Evolutionary conservation across 2,888 invertebrate species (phyloP).

Genomic region (Drepana falcataria): DNA sequence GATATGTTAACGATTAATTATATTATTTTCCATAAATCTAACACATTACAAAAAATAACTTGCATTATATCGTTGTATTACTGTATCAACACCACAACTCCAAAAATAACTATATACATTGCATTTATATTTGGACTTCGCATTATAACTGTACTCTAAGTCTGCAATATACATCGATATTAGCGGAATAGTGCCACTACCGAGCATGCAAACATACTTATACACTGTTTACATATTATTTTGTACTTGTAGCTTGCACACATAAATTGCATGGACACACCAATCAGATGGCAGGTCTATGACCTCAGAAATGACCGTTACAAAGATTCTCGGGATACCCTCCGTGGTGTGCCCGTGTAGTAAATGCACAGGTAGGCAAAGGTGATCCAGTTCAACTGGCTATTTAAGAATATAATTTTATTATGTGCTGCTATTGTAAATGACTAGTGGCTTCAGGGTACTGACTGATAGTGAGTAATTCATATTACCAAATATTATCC

Average conservation of each 20-base stretch:
- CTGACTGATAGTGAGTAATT: conserved; percentile 27
- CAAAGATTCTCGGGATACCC: background rate
- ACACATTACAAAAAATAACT: conserved; percentile 65
- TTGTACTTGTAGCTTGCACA: conserved; percentile 13
- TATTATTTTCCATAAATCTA: conserved; percentile 36
- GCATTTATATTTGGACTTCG: background rate
- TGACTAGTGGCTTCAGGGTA: conserved; percentile 59
- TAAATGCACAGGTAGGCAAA: conserved; percentile 27
- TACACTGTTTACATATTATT: conserved; percentile 7
- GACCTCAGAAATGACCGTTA: background rate
- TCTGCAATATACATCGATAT: background rate
- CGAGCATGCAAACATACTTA: conserved; percentile 8
- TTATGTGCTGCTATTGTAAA: conserved; percentile 54
- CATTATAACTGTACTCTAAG: background rate
- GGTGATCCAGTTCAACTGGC: conserved; percentile 42
- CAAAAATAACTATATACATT: background rate
- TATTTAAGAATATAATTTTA: conserved; percentile 53
- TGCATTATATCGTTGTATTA: conserved; percentile 67
- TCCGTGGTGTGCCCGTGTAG: background rate
- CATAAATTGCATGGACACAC: background rate
- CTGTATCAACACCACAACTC: conserved; percentile 46
- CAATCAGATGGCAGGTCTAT: conserved; percentile 3
- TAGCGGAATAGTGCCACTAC: background rate
- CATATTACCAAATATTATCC: background rate
- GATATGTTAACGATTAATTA: conserved; percentile 45